Evolutionary conservation across 2,888 invertebrate species (phyloP).

Genomic region (Machimus rusticus): DNA sequence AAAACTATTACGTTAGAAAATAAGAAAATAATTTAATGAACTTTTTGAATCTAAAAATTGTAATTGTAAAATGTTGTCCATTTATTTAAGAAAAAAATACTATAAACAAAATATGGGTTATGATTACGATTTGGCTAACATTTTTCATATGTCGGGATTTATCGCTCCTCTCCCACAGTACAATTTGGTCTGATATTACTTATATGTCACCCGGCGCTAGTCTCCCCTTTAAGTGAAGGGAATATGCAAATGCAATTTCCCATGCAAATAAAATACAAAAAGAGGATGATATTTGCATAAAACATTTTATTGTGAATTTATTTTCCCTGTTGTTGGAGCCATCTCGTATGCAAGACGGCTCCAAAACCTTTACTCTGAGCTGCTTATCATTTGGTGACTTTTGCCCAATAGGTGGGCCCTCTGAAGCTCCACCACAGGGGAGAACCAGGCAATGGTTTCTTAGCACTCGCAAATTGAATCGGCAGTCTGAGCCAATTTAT

Average conservation of each 20-base stretch:
- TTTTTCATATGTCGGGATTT: not conserved
- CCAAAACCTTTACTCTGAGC: not conserved
- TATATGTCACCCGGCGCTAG: not conserved
- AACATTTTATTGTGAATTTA: slow-evolving; percentile 38
- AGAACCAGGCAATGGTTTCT: not conserved
- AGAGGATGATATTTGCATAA: slow-evolving; percentile 25
- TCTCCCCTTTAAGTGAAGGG: not conserved
- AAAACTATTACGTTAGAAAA: too few species aligned
- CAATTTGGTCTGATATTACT: not conserved
- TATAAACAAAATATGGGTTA: not conserved
- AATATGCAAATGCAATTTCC: slow-evolving; percentile 36
- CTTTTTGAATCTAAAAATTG: too few species aligned
- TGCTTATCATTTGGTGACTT: not conserved
- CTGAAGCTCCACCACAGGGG: not conserved
- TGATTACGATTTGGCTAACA: not conserved
- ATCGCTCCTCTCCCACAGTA: not conserved
- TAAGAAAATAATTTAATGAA: too few species aligned
- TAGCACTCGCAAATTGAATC: slow-evolving; percentile 37
- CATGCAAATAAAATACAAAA: slow-evolving; percentile 2
- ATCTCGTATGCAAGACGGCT: not conserved
- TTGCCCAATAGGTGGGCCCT: slow-evolving; percentile 10
- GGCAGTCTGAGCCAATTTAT: slow-evolving; percentile 30
- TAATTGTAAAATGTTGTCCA: too few species aligned
- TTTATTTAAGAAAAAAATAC: too few species aligned
- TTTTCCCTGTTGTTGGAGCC: not conserved